Conservation (phyloP, 2,113 vertebrate species). For the Prionailurus bengalensis region DNA sequence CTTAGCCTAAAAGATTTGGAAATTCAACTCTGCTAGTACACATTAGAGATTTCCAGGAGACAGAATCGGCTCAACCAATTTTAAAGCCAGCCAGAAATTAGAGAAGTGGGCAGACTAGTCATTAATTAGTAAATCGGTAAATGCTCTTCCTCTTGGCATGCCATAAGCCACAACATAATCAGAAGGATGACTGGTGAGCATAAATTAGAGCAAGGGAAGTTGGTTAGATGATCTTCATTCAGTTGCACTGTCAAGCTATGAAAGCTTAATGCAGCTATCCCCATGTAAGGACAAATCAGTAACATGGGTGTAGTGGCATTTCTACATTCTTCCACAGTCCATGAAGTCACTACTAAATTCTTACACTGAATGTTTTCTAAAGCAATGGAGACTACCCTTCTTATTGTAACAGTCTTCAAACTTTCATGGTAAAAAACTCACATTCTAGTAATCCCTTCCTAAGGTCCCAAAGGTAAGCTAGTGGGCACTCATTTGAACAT, state of each 20-base stretch:
- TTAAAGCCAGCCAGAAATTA: conserved; percentile 41
- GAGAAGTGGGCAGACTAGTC: neutral
- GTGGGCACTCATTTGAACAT: neutral
- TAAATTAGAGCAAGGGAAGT: neutral
- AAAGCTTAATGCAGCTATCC: neutral
- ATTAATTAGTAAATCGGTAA: conserved; percentile 13
- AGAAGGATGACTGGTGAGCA: neutral
- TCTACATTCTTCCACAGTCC: neutral
- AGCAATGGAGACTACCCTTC: neutral
- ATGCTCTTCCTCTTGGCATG: neutral
- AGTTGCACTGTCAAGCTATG: neutral
- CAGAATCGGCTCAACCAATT: neutral
- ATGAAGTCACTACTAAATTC: neutral
- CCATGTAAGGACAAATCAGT: neutral
- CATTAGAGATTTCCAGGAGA: neutral
- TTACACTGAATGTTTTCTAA: conserved; percentile 20
- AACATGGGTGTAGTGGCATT: neutral
- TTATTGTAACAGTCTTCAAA: neutral
- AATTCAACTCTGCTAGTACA: conserved; percentile 14
- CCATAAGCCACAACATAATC: neutral
- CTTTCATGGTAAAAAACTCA: conserved; percentile 36
- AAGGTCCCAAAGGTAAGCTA: neutral
- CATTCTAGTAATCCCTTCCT: conserved; percentile 4
- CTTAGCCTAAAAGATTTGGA: neutral
- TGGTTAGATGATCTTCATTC: neutral